A percentile compares a stretch with the other conserved stretches of the same genome.
Conservation (phyloP, 2,113 vertebrate genomes). For the Leptobrachium ailaonicum region DNA sequence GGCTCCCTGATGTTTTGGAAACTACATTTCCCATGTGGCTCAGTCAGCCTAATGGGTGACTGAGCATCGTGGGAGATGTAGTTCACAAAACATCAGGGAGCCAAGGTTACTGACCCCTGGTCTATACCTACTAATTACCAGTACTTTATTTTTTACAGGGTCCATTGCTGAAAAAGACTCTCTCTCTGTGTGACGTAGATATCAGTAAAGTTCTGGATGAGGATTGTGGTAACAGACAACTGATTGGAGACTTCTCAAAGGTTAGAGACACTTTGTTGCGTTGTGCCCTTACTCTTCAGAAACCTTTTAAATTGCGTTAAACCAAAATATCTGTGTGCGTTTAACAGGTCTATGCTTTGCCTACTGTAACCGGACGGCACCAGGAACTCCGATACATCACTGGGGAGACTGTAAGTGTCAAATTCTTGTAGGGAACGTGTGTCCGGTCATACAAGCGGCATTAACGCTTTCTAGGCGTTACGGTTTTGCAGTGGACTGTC, state of each 20-base stretch:
- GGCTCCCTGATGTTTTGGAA: too few relatives aligned
- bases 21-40: too few relatives aligned
- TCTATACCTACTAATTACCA: neutral
- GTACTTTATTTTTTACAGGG: slow-evolving; percentile 49
- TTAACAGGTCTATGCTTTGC: slow-evolving; percentile 76
- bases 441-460: neutral
- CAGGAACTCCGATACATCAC: slow-evolving; percentile 92
- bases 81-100: too few relatives aligned
- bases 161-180: slow-evolving; percentile 58
- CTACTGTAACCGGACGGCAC: slow-evolving; percentile 85
- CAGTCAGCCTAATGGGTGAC: too few relatives aligned
- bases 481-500: too few relatives aligned
- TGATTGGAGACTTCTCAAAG: slow-evolving; percentile 93
- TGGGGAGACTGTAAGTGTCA: slow-evolving; percentile 73
- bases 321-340: neutral
- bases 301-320: too few relatives aligned
- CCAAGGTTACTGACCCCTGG: too few relatives aligned
- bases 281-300: too few relatives aligned
- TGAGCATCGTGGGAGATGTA: too few relatives aligned
- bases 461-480: too few relatives aligned
- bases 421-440: neutral
- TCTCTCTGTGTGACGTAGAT: slow-evolving; percentile 58
- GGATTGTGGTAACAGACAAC: slow-evolving; percentile 70
- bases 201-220: slow-evolving; percentile 56
- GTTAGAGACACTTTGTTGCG: slow-evolving; percentile 55